Conservation (phyloP, 2,113 vertebrate species). For the Hipposideros armiger region DNA sequence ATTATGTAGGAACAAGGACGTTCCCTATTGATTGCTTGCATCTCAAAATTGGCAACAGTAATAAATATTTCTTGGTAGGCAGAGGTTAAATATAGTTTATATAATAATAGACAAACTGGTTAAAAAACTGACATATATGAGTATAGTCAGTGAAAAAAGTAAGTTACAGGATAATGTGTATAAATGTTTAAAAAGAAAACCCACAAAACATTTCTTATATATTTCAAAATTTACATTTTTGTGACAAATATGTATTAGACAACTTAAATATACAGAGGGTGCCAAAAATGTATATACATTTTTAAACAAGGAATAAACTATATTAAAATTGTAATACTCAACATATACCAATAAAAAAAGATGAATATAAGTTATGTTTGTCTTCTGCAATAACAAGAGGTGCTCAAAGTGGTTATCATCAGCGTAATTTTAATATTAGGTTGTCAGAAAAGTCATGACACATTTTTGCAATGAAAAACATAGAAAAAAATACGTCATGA, state of each 20-base stretch:
- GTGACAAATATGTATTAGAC: neutral
- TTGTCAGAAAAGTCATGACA: no score
- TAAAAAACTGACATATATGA: neutral
- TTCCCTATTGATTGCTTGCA: neutral
- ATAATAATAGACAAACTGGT: neutral
- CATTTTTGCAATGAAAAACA: no score
- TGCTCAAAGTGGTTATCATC: no score
- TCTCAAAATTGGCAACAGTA: neutral
- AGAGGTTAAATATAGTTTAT: neutral
- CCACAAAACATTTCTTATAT: neutral
- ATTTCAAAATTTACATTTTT: slow-evolving; percentile 40
- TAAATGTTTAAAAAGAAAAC: neutral
- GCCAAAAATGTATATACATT: no score
- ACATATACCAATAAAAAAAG: no score
- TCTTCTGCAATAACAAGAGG: no score
- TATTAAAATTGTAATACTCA: no score
- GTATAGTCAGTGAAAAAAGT: neutral
- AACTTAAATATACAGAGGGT: neutral
- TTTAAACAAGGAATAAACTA: no score
- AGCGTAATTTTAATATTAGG: no score
- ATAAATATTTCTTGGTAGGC: neutral
- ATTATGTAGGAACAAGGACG: neutral
- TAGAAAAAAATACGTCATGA: no score
- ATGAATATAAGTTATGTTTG: no score
- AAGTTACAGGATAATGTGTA: neutral